Base-by-base conservation (phyloP, 2,888 invertebrate genomes). In the Erebia epiphron region DNA sequence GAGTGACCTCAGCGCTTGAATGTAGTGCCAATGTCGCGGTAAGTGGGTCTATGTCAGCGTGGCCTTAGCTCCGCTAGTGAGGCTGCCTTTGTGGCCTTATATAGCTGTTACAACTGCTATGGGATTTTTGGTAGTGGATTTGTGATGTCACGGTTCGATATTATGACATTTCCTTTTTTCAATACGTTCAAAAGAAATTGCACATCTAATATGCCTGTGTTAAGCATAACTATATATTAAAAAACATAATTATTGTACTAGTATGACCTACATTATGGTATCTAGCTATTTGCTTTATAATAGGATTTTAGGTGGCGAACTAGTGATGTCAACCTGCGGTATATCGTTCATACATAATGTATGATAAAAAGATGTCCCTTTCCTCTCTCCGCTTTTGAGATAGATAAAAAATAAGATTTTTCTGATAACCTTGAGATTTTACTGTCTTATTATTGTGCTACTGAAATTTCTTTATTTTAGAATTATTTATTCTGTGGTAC, bases 21-120 rank as follows among this genome's bases (percentile, higher is more conserved):
- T 93, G 92, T 92, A 93, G 92, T 93, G 92, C 92, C 92, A 93
- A 93, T 93, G 92, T 91, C 92, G 83, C 82, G 76, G 84, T 87
- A 93, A 83, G 89, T 92, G 87, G 92, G 92, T 93, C 92, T 93
- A 88, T 93, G 92, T 92, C 92, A 91, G 82, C 83, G 82, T 77
- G 92, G 87, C 92, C 92, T 92, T 79, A 85, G 78, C 76, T 78
- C 75, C 75, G 71, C 77, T 76, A 78, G 77, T 76, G 74, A 75
- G 75, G 77, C 74, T 76, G 75, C 73, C 78, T 76, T 77, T 77
- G 77, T 76, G 76, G 78, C 82, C 82, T 81, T 83, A 79, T 81
- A 79, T 79, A 79, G 80, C 73, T 77, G 76, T 77, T 78, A 75
- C 68, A 75, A 74, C 75, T 71, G 73, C 73, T 77, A 73, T 75